These are phyloP conservation scores for Harpagifer antarcticus DNA, from an alignment of 2,797 vertebrate species.

Conservation along the genomic window DNA sequence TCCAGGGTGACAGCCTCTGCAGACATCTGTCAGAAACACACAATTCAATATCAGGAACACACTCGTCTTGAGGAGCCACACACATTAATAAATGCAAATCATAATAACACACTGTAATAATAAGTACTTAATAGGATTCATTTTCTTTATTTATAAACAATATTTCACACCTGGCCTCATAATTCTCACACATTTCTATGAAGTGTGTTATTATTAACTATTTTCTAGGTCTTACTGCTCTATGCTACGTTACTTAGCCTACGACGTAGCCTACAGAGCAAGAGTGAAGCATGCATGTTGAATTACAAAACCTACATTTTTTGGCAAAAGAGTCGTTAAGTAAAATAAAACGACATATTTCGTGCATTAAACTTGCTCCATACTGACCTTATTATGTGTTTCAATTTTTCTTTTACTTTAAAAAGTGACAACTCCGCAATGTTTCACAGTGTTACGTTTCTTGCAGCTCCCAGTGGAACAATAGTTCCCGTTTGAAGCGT, in stretches of 20 bases:
- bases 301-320: background rate
- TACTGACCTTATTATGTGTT: conserved; percentile 42
- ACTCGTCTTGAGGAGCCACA: background rate
- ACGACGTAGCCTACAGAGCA: too few relatives aligned
- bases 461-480: rapidly evolving
- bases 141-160: background rate
- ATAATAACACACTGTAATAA: background rate
- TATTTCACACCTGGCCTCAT: background rate
- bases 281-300: background rate
- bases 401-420: background rate
- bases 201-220: background rate
- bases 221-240: rapidly evolving
- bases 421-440: background rate
- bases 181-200: background rate
- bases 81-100: background rate
- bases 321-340: background rate
- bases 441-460: conserved; percentile 25
- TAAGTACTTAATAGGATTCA: background rate
- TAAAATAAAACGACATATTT: background rate
- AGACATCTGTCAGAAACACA: conserved; percentile 65
- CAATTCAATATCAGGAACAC: background rate
- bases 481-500: conserved; percentile 20
- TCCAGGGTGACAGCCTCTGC: conserved; percentile 74
- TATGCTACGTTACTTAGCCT: background rate
- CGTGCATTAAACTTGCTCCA: rapidly evolving